Evolutionary conservation across 1,140 invertebrate genomes (phyloP), one percentile per base, ranked within the genome.

Genomic region (Camponotus floridanus): DNA sequence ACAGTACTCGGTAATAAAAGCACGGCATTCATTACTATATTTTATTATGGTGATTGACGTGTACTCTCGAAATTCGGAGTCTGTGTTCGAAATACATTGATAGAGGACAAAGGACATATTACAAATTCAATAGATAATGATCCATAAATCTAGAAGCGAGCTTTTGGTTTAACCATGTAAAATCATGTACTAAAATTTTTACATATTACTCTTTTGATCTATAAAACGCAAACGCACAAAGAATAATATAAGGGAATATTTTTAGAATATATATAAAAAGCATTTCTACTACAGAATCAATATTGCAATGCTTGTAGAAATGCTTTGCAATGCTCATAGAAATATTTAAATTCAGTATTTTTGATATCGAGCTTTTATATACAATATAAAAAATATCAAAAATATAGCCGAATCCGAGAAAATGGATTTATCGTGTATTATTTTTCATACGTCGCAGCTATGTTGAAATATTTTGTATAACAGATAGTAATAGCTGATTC

Each of bases 11-110:
- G 36, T 42, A 80, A 71, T 59, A 71, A 81, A 81, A 2, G 6
- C 51, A 51, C 45, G 42, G 48, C 26, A 26, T n/a, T 42, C 33
- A 68, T 59, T 65, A 42, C 11, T 59, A 81, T 59, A 81, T 45
- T 45, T 61, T 71, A 81, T 81, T 73, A 45, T 81, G 31, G 55
- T 55, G 11, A 81, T 81, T 45, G 21, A 26, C 51, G 13, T n/a
- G 7, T 81, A 81, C 18, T 61, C 36, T 51, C 13, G 13, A 5
- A 55, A 67, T 8, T 79, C 36, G n/a, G 7, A 71, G 11, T 73
- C 26, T 45, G 67, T 18, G 13, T 15, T 65, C 9, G 36, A 7
- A 11, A 71, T 57, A 57, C 42, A 70, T 70, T 33, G 64, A 8
- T 31, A 13, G 21, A 33, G 2, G 21, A 70, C 31, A 71, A 59